Conservation (phyloP, 2,797 vertebrate genomes). For the Acomys russatus region DNA sequence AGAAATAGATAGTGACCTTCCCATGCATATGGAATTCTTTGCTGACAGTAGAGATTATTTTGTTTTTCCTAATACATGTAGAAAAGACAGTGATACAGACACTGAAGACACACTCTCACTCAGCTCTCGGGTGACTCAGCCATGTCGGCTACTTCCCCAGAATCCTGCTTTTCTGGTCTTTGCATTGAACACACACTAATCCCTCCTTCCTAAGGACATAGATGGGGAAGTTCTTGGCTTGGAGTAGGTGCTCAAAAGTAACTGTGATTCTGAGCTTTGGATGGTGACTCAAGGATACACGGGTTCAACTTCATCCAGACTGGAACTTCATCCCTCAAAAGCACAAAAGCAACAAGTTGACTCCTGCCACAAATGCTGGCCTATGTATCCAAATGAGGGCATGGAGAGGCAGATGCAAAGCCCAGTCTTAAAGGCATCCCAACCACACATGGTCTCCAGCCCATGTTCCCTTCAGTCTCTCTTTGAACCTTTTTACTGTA, state of each 20-base stretch:
- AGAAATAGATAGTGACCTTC: not conserved
- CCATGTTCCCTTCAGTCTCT: not conserved
- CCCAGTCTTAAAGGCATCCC: not conserved
- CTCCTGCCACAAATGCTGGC: not conserved
- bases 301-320: not conserved
- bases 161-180: not conserved
- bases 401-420: not conserved
- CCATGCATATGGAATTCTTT: not conserved
- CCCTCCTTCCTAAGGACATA: not conserved
- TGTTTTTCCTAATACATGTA: not conserved
- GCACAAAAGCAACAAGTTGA: not conserved
- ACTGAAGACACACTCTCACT: not conserved
- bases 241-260: not conserved
- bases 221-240: not conserved
- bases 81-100: not conserved
- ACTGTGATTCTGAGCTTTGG: not conserved
- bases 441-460: not conserved
- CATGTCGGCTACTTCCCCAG: not conserved
- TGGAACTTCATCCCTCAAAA: not conserved
- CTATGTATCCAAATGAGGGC: not conserved
- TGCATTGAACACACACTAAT: not conserved
- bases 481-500: not conserved
- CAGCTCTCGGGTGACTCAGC: not conserved
- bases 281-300: not conserved
- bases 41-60: not conserved